Conservation (phyloP, 2,113 vertebrate species). For the Thamnaconus septentrionalis region DNA sequence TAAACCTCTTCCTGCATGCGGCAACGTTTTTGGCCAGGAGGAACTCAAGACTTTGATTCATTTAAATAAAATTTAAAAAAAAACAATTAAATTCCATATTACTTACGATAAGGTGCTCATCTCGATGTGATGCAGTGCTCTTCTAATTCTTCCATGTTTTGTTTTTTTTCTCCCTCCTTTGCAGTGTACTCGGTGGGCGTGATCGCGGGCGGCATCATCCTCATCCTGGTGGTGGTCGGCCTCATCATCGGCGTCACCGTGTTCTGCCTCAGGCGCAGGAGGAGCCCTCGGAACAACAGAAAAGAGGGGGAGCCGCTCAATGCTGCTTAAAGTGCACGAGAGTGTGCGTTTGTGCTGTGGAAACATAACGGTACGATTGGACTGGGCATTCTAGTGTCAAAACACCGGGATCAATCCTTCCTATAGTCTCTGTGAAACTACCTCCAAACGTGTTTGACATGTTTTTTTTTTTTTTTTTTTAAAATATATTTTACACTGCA, state of each 20-base stretch:
- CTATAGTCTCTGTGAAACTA: conserved; percentile 82
- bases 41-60: no score
- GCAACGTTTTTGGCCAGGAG: no score
- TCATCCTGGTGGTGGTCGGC: conserved; percentile 67
- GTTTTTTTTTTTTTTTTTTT: conserved; percentile 2
- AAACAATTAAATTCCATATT: no score
- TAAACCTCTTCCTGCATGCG: no score
- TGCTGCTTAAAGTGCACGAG: conserved; percentile 20
- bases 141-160: not conserved
- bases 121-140: not conserved
- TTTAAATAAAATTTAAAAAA: no score
- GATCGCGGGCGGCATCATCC: conserved; percentile 67
- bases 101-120: not conserved
- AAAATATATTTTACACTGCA: conserved; percentile 4
- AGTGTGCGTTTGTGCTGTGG: not conserved
- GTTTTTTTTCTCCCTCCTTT: conserved; percentile 26
- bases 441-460: conserved; percentile 21
- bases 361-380: conserved; percentile 18
- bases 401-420: conserved; percentile 23
- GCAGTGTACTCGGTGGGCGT: conserved; percentile 74
- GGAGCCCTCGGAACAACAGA: conserved; percentile 3
- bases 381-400: conserved; percentile 8
- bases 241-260: conserved; percentile 63
- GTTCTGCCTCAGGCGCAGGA: conserved; percentile 74
- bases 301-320: conserved; percentile 69